A percentile compares a stretch with the other conserved stretches of the same genome.
phyloP scores from a whole-genome alignment of 2,113 vertebrate genomes.

The Dasyurus viverrinus region DNA sequence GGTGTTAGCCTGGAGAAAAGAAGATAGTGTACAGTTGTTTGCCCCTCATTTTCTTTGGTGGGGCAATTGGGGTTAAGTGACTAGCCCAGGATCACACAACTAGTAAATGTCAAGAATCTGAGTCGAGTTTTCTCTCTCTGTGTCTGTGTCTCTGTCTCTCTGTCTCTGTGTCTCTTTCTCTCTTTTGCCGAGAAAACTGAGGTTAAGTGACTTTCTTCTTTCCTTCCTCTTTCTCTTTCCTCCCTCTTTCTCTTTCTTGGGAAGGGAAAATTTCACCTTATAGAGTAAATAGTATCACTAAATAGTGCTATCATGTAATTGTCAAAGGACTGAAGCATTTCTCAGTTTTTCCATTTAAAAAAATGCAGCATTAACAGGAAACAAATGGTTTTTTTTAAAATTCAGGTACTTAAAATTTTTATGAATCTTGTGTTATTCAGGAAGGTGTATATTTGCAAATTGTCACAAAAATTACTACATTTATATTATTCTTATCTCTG shows the following conservation, averaged over 20 bases:
- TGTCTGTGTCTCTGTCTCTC: too few species aligned
- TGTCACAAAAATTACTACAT: neutral
- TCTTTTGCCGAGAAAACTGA: too few species aligned
- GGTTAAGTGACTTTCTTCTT: neutral
- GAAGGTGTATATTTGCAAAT: neutral
- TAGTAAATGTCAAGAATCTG: too few species aligned
- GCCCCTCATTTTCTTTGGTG: neutral
- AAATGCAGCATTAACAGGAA: neutral
- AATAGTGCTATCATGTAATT: neutral
- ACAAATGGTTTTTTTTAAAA: neutral
- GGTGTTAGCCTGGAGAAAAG: neutral
- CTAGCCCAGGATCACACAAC: too few species aligned
- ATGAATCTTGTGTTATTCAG: neutral
- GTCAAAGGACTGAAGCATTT: fast-evolving
- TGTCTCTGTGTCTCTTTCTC: too few species aligned
- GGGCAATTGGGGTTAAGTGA: too few species aligned
- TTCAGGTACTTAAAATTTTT: neutral
- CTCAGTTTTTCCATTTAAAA: neutral
- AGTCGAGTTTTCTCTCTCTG: too few species aligned
- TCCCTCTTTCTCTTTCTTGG: too few species aligned
- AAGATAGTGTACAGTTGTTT: neutral
- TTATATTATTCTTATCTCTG: slow-evolving; percentile 22
- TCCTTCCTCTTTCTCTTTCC: neutral
- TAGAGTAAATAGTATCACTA: neutral
- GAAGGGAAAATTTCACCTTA: too few species aligned